phyloP scores from a whole-genome alignment of 2,113 vertebrate genomes.

The Mesoclemmys tuberculata region DNA sequence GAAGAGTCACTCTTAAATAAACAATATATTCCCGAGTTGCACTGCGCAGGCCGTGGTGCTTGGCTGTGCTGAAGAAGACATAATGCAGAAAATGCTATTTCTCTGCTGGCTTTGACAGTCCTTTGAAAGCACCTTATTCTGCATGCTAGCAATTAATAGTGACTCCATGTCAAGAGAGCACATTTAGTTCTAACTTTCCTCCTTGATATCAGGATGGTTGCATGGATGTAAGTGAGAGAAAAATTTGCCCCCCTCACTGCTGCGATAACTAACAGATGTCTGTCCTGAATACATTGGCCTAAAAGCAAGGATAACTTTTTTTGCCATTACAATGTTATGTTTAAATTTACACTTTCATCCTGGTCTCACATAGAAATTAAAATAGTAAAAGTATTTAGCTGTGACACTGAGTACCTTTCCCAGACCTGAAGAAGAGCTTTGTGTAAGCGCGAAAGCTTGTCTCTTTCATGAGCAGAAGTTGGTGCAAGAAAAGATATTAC shows the following conservation, averaged over 20 bases:
- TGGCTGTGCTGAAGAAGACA: neutral
- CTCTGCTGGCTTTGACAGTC: neutral
- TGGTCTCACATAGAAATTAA: neutral
- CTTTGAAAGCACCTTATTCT: neutral
- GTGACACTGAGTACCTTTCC: neutral
- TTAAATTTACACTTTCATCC: neutral
- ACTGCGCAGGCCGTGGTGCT: neutral
- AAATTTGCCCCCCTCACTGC: neutral
- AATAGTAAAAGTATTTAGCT: neutral
- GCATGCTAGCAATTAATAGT: neutral
- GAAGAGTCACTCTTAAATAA: neutral
- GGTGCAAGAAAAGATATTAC: no score
- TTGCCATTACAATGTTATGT: neutral
- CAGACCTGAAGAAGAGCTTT: neutral
- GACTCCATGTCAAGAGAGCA: neutral
- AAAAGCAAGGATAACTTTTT: neutral
- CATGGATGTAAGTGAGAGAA: neutral
- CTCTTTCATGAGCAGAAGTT: no score
- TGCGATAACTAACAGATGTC: neutral
- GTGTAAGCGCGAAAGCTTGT: no score
- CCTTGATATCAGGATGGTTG: neutral
- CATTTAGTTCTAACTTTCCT: neutral
- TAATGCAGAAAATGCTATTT: neutral
- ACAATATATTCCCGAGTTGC: fast-evolving
- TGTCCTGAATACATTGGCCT: neutral